Base-by-base conservation (phyloP, 1,140 invertebrate species). In the Formica exsecta region DNA sequence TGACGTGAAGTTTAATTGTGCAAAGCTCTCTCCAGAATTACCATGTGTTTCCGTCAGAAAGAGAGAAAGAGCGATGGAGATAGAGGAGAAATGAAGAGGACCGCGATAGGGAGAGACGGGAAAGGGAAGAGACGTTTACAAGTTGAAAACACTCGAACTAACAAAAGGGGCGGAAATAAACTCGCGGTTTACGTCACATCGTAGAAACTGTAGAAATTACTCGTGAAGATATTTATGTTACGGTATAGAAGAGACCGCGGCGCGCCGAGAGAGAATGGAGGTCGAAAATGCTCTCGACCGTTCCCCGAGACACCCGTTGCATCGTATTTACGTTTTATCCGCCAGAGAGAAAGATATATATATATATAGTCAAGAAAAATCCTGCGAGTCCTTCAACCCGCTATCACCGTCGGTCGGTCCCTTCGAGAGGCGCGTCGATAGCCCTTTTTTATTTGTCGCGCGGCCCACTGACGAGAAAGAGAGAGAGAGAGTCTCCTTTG, bases 1-100 rank as follows among this genome's bases (percentile, higher is more conserved):
- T 88, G 86, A 68, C 76, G 51, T 65, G 71, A 88, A 86, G 87
- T 89, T 89, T 88, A 89, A 89, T 88, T 85, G 88, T 51, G 83
- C 83, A 51, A 73, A 73, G 86, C 80, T 84, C 44, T 79, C 44
- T 59, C 85, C 29, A 73, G 64, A 77, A 86, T 89, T 86, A 61
- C 89, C 88, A 86, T 90, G 87, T 87, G 77, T 89, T 88, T 76
- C 74, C 48, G 79, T 62, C 48, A 9, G 38, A 77, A 25, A 16
- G 22, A 57, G 16, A 77, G 36, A n/a, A 22, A 57, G n/a, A 54
- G 44, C 41, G 29, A 68, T 29, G 19, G 19, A 76, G 81, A 70
- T 54, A 76, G 19, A 25, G 13, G 22, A 59, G 51, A 57, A 29
- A 36, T n/a, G 8, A 66, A 66, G 84, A 66, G 61, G 36, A 38